Evolutionary conservation across 2,888 invertebrate species (phyloP).

Genomic region (Campaea margaritaria): DNA sequence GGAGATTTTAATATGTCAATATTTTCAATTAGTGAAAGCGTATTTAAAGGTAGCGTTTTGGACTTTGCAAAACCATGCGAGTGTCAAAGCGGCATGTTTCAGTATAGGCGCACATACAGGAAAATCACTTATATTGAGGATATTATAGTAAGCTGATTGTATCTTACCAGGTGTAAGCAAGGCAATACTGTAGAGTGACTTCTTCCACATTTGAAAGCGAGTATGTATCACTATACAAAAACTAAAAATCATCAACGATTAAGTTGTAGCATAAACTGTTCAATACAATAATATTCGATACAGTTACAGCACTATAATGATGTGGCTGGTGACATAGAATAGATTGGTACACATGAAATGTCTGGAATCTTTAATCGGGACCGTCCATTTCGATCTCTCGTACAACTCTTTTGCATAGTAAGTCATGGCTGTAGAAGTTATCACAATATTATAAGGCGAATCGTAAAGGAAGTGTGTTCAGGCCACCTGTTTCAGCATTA

Average conservation of each 20-base stretch:
- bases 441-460: constrained; percentile 40
- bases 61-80: constrained; percentile 57
- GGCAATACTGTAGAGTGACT: constrained; percentile 85
- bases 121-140: constrained; percentile 82
- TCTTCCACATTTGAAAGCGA: constrained; percentile 85
- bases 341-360: constrained; percentile 62
- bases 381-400: constrained; percentile 29
- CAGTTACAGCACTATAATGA: constrained; percentile 80
- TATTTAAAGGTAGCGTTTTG: constrained; percentile 45
- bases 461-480: constrained; percentile 35
- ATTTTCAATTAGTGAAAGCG: constrained; percentile 45
- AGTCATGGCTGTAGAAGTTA: constrained; percentile 40
- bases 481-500: constrained; percentile 51
- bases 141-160: constrained; percentile 84
- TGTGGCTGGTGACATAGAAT: constrained; percentile 67
- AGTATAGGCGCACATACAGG: constrained; percentile 74
- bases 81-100: constrained; percentile 70
- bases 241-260: constrained; percentile 82
- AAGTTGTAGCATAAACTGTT: constrained; percentile 83
- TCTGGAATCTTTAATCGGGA: constrained; percentile 49
- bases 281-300: constrained; percentile 73
- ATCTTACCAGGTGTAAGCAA: constrained; percentile 85
- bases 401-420: constrained; percentile 22
- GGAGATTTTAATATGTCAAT: constrained; percentile 47
- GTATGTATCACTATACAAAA: constrained; percentile 83